Conservation (phyloP, 2,888 invertebrate species). For the Glaucopsyche alexis region DNA sequence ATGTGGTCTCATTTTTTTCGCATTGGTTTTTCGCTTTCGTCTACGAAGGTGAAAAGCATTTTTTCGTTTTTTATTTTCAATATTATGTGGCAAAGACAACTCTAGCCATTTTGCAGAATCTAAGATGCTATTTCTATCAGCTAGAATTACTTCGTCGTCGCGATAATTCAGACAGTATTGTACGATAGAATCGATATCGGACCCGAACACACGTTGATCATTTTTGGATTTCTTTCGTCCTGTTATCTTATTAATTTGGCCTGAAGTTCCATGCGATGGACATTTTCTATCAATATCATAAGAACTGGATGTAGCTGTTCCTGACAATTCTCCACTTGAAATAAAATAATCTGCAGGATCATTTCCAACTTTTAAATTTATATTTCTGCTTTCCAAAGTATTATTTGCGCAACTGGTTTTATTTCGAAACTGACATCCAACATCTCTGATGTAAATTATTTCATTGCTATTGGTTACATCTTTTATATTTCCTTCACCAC, state of each 20-base stretch:
- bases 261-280: conserved; percentile 50
- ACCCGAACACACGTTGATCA: background rate
- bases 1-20: conserved; percentile 8
- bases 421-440: conserved; percentile 66
- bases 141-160: conserved; percentile 13
- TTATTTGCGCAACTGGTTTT: conserved; percentile 46
- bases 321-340: conserved; percentile 45
- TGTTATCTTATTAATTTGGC: conserved; percentile 36
- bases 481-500: conserved; percentile 30
- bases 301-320: conserved; percentile 50
- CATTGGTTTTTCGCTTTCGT: conserved; percentile 36
- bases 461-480: conserved; percentile 46
- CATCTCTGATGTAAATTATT: conserved; percentile 66
- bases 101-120: conserved; percentile 6
- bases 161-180: conserved; percentile 34
- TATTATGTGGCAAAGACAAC: conserved; percentile 2
- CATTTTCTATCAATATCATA: conserved; percentile 50
- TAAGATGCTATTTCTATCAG: conserved; percentile 28
- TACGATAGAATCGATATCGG: conserved; percentile 34
- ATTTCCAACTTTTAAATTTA: too few relatives aligned
- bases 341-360: conserved; percentile 36
- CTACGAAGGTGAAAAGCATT: conserved; percentile 54
- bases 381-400: conserved; percentile 45
- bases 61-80: conserved; percentile 48
- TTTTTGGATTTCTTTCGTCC: conserved; percentile 42